These are phyloP conservation scores for Myrmophylax atrothorax DNA, from an alignment of 2,113 vertebrate genomes.

Conservation along the genomic window DNA sequence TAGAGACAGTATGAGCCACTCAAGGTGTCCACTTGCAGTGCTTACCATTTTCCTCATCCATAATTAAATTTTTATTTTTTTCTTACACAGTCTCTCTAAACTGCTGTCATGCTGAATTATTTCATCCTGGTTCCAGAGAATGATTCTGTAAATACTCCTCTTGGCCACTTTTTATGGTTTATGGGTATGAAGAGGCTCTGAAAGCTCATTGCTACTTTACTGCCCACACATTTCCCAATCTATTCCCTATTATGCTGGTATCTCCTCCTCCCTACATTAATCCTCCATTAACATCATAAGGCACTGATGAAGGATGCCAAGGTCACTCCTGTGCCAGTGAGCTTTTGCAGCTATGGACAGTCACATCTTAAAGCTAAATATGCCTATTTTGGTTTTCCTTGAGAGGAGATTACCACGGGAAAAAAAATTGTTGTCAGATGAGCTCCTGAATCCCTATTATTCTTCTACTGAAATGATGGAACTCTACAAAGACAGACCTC, in stretches of 20 bases:
- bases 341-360: neutral
- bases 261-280: neutral
- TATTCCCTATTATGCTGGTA: neutral
- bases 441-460: neutral
- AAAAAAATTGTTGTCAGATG: neutral
- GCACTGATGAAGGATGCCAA: constrained; percentile 15
- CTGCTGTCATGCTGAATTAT: constrained; percentile 18
- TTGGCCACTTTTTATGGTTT: constrained; percentile 4
- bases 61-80: neutral
- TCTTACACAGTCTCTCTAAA: neutral
- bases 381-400: neutral
- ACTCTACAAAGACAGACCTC: neutral
- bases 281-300: neutral
- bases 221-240: neutral
- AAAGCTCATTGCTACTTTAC: constrained; percentile 28
- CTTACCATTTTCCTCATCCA: neutral
- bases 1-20: neutral
- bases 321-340: constrained; percentile 22
- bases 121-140: constrained; percentile 12
- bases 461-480: neutral
- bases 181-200: neutral
- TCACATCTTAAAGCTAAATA: neutral
- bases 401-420: neutral
- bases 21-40: neutral
- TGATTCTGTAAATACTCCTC: constrained; percentile 28